These are phyloP conservation scores for Pseudochromis fuscus DNA, from an alignment of 2,797 vertebrate genomes.

Conservation along the genomic window DNA sequence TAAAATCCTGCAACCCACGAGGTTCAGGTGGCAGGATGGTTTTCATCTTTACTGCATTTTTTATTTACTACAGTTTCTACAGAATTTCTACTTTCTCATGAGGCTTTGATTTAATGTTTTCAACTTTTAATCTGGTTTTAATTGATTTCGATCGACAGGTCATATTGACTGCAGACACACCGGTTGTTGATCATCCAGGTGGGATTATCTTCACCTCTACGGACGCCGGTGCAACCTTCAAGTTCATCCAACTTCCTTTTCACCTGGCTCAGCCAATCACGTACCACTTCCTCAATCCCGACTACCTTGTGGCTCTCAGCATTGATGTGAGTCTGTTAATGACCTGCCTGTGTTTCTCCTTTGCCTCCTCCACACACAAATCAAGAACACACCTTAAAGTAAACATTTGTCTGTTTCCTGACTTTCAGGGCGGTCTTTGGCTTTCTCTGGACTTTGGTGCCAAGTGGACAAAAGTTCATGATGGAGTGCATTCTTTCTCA, in stretches of 20 bases:
- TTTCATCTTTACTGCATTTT: neutral
- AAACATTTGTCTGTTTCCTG: slow-evolving; percentile 65
- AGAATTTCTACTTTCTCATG: neutral
- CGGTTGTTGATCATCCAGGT: slow-evolving; percentile 71
- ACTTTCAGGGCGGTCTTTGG: slow-evolving; percentile 82
- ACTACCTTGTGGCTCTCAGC: slow-evolving; percentile 84
- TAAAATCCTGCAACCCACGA: too few species aligned
- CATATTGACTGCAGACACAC: slow-evolving; percentile 83
- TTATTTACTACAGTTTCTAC: neutral
- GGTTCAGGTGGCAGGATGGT: neutral
- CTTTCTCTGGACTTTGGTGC: slow-evolving; percentile 86
- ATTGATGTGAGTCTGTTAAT: slow-evolving; percentile 79
- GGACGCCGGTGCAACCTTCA: slow-evolving; percentile 84
- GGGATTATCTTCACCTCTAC: slow-evolving; percentile 85
- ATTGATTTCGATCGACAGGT: slow-evolving; percentile 71
- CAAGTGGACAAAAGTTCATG: slow-evolving; percentile 84
- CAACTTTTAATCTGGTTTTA: neutral
- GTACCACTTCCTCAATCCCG: slow-evolving; percentile 84
- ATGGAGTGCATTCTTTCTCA: slow-evolving; percentile 84
- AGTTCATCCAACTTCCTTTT: slow-evolving; percentile 83
- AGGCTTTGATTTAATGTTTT: neutral
- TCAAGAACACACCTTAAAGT: slow-evolving; percentile 58
- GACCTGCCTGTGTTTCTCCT: neutral
- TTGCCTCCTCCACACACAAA: slow-evolving; percentile 8
- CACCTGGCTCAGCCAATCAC: slow-evolving; percentile 83